phyloP scores from a whole-genome alignment of 2,888 invertebrate genomes.

The Pandemis heparana region DNA sequence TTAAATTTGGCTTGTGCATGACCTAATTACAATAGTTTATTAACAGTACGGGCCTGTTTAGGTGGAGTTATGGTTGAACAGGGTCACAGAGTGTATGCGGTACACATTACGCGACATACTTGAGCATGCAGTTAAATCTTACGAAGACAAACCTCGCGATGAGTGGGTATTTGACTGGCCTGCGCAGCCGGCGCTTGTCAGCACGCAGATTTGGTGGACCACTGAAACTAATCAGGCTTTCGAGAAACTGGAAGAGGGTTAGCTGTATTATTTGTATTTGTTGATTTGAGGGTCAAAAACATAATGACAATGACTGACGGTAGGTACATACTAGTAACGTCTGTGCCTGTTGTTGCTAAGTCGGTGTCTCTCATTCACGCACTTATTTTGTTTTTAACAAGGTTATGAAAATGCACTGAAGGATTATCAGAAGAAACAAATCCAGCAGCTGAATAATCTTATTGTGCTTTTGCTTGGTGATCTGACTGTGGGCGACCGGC shows the following conservation, averaged over 20 bases:
- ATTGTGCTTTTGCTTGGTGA: constrained; percentile 94
- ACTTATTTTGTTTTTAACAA: constrained; percentile 44
- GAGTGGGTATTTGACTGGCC: constrained; percentile 97
- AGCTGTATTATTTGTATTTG: not conserved
- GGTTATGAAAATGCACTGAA: constrained; percentile 96
- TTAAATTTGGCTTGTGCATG: not conserved
- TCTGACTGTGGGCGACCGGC: constrained; percentile 92
- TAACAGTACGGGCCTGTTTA: constrained; percentile 53
- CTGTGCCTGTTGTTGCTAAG: not conserved
- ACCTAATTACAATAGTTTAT: not conserved
- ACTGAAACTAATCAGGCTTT: constrained; percentile 96
- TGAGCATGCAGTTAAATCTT: constrained; percentile 91
- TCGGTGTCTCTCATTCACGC: not conserved
- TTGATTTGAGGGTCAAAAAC: not conserved
- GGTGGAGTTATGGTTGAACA: constrained; percentile 96
- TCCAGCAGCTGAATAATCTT: constrained; percentile 92
- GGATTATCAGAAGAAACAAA: constrained; percentile 96
- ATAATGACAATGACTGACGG: not conserved
- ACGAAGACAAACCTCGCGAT: constrained; percentile 95
- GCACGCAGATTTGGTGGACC: constrained; percentile 99
- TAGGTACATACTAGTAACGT: too few species aligned
- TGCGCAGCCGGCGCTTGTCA: constrained; percentile 95
- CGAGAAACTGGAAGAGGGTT: constrained; percentile 94
- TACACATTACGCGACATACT: constrained; percentile 92
- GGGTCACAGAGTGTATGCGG: constrained; percentile 94